Evolutionary conservation across 2,888 invertebrate species (phyloP), one percentile per base, ranked within the genome.

Genomic region (Epinotia bilunana): DNA sequence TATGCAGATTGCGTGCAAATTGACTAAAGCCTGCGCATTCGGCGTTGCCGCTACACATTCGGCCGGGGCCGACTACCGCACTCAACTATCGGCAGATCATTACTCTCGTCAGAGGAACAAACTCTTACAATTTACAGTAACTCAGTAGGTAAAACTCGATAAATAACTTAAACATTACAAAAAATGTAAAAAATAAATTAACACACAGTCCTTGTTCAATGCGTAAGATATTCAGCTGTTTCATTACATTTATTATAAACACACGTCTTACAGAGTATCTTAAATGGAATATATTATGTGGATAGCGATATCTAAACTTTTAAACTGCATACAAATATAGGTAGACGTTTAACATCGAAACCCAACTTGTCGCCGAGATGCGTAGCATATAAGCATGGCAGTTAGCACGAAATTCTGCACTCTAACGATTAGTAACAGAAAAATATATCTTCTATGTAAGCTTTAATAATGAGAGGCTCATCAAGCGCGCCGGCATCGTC

Each of bases 341-440:
- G 83, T 79, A 83, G 86, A 83, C 82, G 84, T 72, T 78, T 60
- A 70, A 87, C 85, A 86, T 88, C 82, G 84, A 86, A 86, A 89
- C 87, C 84, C 88, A 87, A 77, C 87, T 88, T 89, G 90, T 91
- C 86, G 89, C 88, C 85, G 91, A 90, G 91, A 90, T 86, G 90
- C 90, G 86, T 88, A 91, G 92, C 91, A 89, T 87, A 91, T 87
- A 91, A 91, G 92, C 92, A 86, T 90, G 92, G 92, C 92, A 88
- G 88, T 89, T 91, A 91, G 92, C 92, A 91, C 91, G 86, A 87
- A 87, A 89, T 90, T 91, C 90, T 93, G 93, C 93, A 93, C 92
- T 89, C 90, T 92, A 91, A 87, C 88, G 83, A 87, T 88, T 87
- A 89, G 87, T 88, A 89, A 90, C 88, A 84, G 86, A 88, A 89